Percentiles rank a stretch among this genome's conserved stretches.
Conservation (phyloP, 1,140 invertebrate genomes). For the Ephestia elutella region DNA sequence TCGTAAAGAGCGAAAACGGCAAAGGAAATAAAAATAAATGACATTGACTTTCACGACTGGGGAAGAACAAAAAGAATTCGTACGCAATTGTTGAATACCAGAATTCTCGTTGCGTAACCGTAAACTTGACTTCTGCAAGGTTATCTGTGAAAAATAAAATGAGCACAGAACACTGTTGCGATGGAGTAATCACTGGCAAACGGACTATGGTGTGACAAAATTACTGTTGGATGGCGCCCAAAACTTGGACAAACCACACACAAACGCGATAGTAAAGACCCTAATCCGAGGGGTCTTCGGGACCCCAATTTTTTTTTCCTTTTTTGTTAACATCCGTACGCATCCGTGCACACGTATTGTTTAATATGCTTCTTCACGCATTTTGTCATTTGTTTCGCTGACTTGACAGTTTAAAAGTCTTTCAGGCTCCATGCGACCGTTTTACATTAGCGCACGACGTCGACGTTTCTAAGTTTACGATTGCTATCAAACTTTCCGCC, state of each 20-base stretch:
- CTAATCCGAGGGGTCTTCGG: conserved; percentile 10
- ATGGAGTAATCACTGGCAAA: not conserved
- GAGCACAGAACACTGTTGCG: not conserved
- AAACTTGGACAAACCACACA: conserved; percentile 16
- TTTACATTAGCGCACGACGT: conserved; percentile 15
- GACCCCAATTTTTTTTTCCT: conserved; percentile 24
- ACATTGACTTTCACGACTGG: not conserved
- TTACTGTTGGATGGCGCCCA: conserved; percentile 10
- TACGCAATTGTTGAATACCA: not conserved
- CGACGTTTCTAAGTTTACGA: conserved; percentile 22
- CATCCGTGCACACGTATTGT: conserved; percentile 23
- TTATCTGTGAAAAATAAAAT: conserved; percentile 7
- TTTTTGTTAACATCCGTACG: conserved; percentile 22
- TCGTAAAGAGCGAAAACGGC: not conserved
- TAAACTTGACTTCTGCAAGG: conserved; percentile 2
- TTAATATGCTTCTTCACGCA: conserved; percentile 39
- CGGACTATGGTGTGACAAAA: conserved; percentile 17
- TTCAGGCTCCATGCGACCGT: conserved; percentile 16
- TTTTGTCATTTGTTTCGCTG: conserved; percentile 38
- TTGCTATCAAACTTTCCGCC: conserved; percentile 22
- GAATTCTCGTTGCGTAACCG: conserved; percentile 7
- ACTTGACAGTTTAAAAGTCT: conserved; percentile 30
- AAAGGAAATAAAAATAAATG: not conserved
- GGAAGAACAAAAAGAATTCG: not conserved
- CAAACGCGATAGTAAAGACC: conserved; percentile 11